Base-by-base conservation (phyloP, 2,113 vertebrate species). In the Barnardius zonarius region DNA sequence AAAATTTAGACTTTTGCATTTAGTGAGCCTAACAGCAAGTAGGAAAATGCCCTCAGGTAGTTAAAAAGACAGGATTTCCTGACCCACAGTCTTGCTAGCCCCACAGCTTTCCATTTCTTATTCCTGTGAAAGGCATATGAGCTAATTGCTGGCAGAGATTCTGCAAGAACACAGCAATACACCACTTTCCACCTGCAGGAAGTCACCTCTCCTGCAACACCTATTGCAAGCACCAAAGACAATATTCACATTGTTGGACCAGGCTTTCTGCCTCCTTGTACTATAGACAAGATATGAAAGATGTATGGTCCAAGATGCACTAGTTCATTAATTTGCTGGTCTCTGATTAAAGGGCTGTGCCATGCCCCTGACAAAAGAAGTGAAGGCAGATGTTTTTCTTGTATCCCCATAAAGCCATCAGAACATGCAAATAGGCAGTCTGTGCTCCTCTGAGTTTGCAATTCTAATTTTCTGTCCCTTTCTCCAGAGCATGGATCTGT, bases 391-490 rank as follows among this genome's bases (percentile, higher is more conserved):
- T 64, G 15, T 39, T 77, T 66, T 80, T 48, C 63, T 89, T 1
- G 0, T 73, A 7, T 61, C 64, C 33, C 72, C 54, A 63, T 25
- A 63, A 57, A 83, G n/a, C 31, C 52, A 77, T 55, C 55, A 72
- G 62, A 57, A 59, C 0, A 1, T 31, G 23, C 25, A 44, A 55
- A 67, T 11, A 69, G 0, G 0, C 15, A 64, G 63, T 19, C n/a
- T 61, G 10, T 23, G 17, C 57, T 76, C 15, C 13, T 7, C 19
- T 11, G 35, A 63, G 54, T 76, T 83, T 61, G 25, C 19, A 68
- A 37, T 64, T 37, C 62, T 35, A 79, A 9, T n/a, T 89, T 80
- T 59, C 37, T 51, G 13, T 61, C 52, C 12, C 31, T 55, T 13
- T 43, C 39, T n/a, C 25, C 17, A 79, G 35, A 88, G 46, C 57